These are phyloP conservation scores for Mormyrops attenuatus DNA, from an alignment of 2,797 vertebrate genomes.

Conservation along the genomic window DNA sequence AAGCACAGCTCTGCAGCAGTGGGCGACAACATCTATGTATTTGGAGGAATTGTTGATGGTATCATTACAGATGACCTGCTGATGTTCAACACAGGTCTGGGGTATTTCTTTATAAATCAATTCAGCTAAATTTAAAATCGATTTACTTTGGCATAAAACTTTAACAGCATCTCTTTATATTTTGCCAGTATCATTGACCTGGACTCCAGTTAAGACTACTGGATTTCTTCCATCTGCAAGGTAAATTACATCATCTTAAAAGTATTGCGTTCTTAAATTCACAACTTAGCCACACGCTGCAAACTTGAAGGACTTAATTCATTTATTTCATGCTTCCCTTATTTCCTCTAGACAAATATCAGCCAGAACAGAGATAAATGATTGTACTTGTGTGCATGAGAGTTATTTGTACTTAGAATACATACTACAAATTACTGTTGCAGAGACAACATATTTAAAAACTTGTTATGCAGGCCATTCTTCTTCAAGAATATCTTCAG, in stretches of 20 bases:
- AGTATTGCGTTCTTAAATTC: background rate
- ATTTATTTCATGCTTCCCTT: background rate
- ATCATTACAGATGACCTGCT: slow-evolving; percentile 54
- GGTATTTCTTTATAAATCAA: background rate
- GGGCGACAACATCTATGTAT: slow-evolving; percentile 63
- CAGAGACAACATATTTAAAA: background rate
- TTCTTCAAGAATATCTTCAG: background rate
- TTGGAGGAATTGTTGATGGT: slow-evolving; percentile 53
- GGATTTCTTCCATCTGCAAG: slow-evolving; percentile 53
- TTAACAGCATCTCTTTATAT: background rate
- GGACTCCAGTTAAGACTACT: slow-evolving; percentile 61
- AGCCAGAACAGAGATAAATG: background rate
- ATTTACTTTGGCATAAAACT: background rate
- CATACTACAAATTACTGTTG: background rate
- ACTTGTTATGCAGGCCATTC: background rate
- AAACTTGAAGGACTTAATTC: background rate
- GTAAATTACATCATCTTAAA: slow-evolving; percentile 37
- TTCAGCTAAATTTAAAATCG: background rate
- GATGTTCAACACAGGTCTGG: slow-evolving; percentile 65
- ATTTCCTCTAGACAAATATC: background rate
- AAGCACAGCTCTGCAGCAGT: slow-evolving; percentile 51
- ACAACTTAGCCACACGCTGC: background rate
- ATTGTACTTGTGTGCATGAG: background rate
- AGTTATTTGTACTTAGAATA: background rate
- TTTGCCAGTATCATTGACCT: slow-evolving; percentile 60